Conservation (phyloP, 2,888 invertebrate species). For the Vesta saturnalis region DNA sequence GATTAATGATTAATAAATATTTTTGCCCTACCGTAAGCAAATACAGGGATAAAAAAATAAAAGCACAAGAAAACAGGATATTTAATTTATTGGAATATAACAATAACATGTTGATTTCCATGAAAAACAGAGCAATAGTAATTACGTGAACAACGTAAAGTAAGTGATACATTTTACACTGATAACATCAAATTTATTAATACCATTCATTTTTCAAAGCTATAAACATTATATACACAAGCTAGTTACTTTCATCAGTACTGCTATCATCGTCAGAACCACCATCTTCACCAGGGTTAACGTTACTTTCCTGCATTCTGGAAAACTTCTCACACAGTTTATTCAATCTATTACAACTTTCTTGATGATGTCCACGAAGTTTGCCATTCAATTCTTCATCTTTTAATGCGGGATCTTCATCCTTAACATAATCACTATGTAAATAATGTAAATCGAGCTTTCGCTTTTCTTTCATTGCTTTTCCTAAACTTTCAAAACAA, state of each 20-base stretch:
- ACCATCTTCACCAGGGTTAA: constrained; percentile 40
- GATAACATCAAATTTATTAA: no score
- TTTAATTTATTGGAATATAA: no score
- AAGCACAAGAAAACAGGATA: no score
- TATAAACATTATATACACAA: no score
- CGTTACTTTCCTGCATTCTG: constrained; percentile 45
- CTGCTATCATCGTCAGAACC: constrained; percentile 36
- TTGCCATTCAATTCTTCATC: constrained; percentile 48
- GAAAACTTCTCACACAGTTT: constrained; percentile 51
- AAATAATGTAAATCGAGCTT: constrained; percentile 53
- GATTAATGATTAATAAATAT: no score
- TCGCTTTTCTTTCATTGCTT: constrained; percentile 52
- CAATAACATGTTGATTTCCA: no score
- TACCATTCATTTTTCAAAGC: no score
- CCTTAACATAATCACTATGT: constrained; percentile 49
- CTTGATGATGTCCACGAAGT: constrained; percentile 47
- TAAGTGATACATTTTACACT: no score
- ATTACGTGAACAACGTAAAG: no score
- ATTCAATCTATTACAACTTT: constrained; percentile 42
- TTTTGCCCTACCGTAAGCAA: no score
- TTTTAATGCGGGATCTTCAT: constrained; percentile 53
- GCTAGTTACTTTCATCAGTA: constrained; percentile 16
- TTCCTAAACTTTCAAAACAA: constrained; percentile 55
- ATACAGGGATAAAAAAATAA: no score
- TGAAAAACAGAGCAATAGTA: no score